These are phyloP conservation scores for Smutsia gigantea DNA, from an alignment of 2,797 vertebrate genomes.

Conservation along the genomic window DNA sequence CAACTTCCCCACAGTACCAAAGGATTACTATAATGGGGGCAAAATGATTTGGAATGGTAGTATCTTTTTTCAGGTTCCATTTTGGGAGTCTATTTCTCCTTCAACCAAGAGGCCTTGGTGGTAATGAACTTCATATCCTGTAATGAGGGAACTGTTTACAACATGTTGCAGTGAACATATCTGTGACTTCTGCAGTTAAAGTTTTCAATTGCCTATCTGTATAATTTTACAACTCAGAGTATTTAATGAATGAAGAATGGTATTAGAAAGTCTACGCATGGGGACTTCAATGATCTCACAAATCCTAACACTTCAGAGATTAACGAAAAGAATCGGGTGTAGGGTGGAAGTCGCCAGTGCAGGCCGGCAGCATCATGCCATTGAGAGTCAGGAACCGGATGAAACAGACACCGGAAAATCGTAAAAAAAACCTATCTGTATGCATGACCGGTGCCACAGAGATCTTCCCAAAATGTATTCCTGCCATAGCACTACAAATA, in stretches of 20 bases:
- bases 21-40: background rate
- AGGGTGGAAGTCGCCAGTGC: background rate
- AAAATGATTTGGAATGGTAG: background rate
- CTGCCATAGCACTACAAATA: background rate
- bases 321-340: background rate
- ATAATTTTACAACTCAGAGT: background rate
- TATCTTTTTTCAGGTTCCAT: background rate
- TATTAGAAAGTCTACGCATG: background rate
- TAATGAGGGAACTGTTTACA: background rate
- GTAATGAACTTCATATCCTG: no score
- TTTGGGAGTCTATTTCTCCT: background rate
- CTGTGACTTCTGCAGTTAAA: background rate
- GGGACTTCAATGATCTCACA: background rate
- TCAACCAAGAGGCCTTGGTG: background rate
- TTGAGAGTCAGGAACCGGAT: background rate
- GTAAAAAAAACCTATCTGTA: conserved; percentile 3
- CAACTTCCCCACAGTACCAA: no score
- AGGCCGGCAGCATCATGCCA: background rate
- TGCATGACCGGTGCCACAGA: conserved; percentile 25
- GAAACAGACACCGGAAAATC: background rate
- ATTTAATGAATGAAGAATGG: background rate
- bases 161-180: background rate
- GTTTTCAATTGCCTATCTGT: background rate
- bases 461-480: conserved; percentile 1
- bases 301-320: background rate